Conservation (phyloP, 1,140 invertebrate genomes). For the Eulimnadia texana region DNA sequence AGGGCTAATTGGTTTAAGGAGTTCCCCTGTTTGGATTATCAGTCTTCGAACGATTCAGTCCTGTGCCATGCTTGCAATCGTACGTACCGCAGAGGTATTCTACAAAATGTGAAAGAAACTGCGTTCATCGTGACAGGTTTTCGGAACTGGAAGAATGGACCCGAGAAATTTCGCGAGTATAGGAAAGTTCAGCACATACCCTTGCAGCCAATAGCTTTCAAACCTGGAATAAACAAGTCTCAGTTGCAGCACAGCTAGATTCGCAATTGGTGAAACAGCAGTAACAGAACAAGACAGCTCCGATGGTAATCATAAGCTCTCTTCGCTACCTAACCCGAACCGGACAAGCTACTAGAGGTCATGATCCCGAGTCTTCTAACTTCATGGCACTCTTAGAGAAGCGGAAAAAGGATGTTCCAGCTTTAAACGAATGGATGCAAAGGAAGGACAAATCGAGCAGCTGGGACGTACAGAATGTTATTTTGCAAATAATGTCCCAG, state of each 20-base stretch:
- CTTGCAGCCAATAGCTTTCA: background rate
- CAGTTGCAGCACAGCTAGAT: background rate
- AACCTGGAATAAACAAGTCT: background rate
- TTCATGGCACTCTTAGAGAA: background rate
- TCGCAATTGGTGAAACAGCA: background rate
- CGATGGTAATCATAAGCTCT: background rate
- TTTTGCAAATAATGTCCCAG: background rate
- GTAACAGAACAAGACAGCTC: background rate
- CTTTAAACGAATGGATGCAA: background rate
- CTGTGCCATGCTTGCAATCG: background rate
- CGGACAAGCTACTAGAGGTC: background rate
- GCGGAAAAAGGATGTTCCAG: background rate
- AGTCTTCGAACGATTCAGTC: background rate
- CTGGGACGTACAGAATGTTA: background rate
- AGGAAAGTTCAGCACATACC: background rate
- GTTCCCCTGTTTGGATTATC: background rate
- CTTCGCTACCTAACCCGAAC: background rate
- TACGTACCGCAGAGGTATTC: background rate
- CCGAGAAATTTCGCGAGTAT: background rate
- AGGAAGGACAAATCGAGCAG: background rate
- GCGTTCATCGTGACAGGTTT: background rate
- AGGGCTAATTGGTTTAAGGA: background rate
- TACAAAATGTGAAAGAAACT: background rate
- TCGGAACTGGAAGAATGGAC: background rate
- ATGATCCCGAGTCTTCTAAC: background rate